These are phyloP conservation scores for Dermolepida albohirtum DNA, from an alignment of 2,888 invertebrate species.

Conservation along the genomic window DNA sequence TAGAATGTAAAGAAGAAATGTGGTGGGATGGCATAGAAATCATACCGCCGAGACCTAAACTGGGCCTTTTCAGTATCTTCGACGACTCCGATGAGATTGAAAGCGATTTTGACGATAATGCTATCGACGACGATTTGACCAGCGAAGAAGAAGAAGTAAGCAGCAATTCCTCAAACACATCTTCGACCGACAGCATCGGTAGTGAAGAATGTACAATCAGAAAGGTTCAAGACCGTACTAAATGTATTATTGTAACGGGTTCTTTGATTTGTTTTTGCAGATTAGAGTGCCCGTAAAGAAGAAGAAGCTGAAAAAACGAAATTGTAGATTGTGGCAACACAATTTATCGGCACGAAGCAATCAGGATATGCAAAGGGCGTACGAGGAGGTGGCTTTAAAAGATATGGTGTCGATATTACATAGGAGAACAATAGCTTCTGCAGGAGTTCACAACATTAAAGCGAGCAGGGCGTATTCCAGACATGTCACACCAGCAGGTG, in stretches of 20 bases:
- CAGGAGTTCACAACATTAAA: conserved; percentile 16
- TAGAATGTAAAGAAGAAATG: conserved; percentile 75
- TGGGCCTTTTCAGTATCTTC: conserved; percentile 71
- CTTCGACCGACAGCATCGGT: conserved; percentile 48
- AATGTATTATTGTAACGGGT: conserved; percentile 4
- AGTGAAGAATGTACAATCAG: conserved; percentile 57
- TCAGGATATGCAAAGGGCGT: conserved; percentile 88
- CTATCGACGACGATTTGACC: background rate
- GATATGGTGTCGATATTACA: conserved; percentile 75
- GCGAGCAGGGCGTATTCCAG: conserved; percentile 60
- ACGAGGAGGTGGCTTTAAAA: conserved; percentile 81
- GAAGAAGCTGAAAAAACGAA: conserved; percentile 52
- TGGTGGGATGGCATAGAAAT: conserved; percentile 81
- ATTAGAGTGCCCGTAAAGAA: conserved; percentile 36
- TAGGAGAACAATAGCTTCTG: conserved; percentile 58
- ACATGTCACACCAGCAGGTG: conserved; percentile 59
- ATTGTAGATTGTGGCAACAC: conserved; percentile 78
- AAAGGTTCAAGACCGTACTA: conserved; percentile 48
- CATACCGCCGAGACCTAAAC: conserved; percentile 71
- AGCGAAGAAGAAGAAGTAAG: conserved; percentile 28
- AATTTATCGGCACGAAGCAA: conserved; percentile 85
- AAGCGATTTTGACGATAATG: conserved; percentile 18
- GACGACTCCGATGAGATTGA: conserved; percentile 33
- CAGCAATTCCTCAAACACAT: conserved; percentile 43
- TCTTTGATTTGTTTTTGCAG: conserved; percentile 24